phyloP scores from a whole-genome alignment of 2,113 vertebrate genomes.

The Gnathonemus longibarbis region DNA sequence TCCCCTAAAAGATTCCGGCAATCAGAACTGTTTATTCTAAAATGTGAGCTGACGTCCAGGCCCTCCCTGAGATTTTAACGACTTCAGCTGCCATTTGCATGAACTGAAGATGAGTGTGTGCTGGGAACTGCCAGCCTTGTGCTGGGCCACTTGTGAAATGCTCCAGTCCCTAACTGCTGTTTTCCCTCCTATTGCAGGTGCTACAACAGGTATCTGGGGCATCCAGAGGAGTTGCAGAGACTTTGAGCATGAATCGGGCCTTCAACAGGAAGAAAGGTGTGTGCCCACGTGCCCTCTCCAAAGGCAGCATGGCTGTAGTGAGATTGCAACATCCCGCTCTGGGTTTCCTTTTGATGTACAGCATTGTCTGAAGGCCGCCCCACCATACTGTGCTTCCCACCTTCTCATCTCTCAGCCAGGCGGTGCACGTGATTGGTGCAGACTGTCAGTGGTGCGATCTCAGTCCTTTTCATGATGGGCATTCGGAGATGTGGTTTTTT shows the following conservation, averaged over 20 bases:
- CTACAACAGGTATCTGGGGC: constrained; percentile 43
- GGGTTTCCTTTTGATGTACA: neutral
- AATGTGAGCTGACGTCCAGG: neutral
- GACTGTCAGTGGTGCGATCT: neutral
- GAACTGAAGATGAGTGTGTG: neutral
- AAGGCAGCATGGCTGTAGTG: neutral
- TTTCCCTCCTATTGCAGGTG: constrained; percentile 29
- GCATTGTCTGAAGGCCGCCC: neutral
- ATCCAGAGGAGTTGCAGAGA: constrained; percentile 34
- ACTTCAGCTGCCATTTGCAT: neutral
- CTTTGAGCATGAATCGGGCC: constrained; percentile 82
- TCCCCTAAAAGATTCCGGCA: neutral
- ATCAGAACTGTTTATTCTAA: neutral
- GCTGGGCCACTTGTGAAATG: neutral
- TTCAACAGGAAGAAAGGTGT: constrained; percentile 90
- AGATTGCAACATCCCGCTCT: neutral
- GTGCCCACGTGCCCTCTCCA: constrained; percentile 10
- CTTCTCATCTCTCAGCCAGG: neutral
- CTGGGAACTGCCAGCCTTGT: neutral
- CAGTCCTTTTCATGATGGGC: neutral
- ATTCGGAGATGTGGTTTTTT: neutral
- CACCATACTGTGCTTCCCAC: too few relatives aligned
- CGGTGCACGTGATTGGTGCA: neutral
- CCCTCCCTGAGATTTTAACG: neutral
- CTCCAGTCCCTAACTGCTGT: constrained; percentile 12